Percentiles rank a stretch among this genome's conserved stretches.
Conservation (phyloP, 2,888 invertebrate genomes). For the Euspilapteryx auroguttella region DNA sequence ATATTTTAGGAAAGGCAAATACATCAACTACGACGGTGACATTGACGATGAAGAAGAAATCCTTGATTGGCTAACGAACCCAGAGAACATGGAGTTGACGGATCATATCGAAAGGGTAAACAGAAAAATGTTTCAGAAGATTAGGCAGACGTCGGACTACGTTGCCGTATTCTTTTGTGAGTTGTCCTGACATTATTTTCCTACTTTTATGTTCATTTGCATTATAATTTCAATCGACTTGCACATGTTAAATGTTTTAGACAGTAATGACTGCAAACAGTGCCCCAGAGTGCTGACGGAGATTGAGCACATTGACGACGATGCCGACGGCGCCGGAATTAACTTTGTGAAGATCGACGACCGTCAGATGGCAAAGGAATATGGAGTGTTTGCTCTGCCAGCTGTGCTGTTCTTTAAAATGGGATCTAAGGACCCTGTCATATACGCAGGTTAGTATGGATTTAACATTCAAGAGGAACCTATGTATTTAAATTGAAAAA, state of each 20-base stretch:
- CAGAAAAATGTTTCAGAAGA: slow-evolving; percentile 90
- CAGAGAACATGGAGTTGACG: slow-evolving; percentile 91
- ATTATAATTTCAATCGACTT: slow-evolving; percentile 32
- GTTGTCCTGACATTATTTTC: slow-evolving; percentile 25
- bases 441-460: slow-evolving; percentile 74
- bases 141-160: slow-evolving; percentile 85
- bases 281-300: slow-evolving; percentile 85
- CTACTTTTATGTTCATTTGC: slow-evolving; percentile 4
- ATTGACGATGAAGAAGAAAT: slow-evolving; percentile 90
- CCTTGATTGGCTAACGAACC: slow-evolving; percentile 90
- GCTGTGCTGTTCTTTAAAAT: slow-evolving; percentile 89
- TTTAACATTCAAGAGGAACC: neutral
- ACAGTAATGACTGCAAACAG: slow-evolving; percentile 94
- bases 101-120: slow-evolving; percentile 93
- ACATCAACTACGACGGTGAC: slow-evolving; percentile 90
- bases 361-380: slow-evolving; percentile 81
- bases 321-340: slow-evolving; percentile 86
- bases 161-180: slow-evolving; percentile 93
- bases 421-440: slow-evolving; percentile 86
- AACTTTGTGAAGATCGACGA: slow-evolving; percentile 93
- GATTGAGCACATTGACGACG: slow-evolving; percentile 92
- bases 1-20: slow-evolving; percentile 87
- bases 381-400: slow-evolving; percentile 87
- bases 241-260: slow-evolving; percentile 66
- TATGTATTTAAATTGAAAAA: neutral